phyloP scores from a whole-genome alignment of 2,888 invertebrate genomes.

The Cantharis nigra region DNA sequence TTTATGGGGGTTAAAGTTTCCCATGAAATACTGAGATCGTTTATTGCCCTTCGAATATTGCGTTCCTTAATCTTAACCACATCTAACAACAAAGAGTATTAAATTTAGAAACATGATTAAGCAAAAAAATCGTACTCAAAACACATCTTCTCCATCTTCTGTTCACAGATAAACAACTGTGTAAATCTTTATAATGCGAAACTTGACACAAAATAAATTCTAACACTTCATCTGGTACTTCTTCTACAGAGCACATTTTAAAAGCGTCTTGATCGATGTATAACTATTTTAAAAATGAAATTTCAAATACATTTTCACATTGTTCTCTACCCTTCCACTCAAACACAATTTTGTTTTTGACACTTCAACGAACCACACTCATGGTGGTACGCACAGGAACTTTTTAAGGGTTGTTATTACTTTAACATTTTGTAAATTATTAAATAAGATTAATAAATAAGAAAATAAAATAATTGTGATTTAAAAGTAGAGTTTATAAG shows the following conservation, averaged over 20 bases:
- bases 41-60: slow-evolving; percentile 76
- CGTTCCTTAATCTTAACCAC: slow-evolving; percentile 75
- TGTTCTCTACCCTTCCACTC: background rate
- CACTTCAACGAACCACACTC: background rate
- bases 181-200: slow-evolving; percentile 88
- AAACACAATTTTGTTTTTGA: background rate
- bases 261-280: background rate
- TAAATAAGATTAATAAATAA: too few species aligned
- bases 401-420: background rate
- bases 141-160: slow-evolving; percentile 85
- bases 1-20: slow-evolving; percentile 64
- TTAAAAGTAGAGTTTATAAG: too few species aligned
- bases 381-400: background rate
- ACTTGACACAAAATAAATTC: slow-evolving; percentile 89
- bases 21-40: slow-evolving; percentile 78
- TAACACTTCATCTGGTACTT: slow-evolving; percentile 90
- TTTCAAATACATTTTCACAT: background rate
- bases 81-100: slow-evolving; percentile 60
- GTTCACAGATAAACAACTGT: slow-evolving; percentile 83
- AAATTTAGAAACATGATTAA: slow-evolving; percentile 28
- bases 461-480: too few species aligned
- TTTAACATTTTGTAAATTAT: background rate
- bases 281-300: background rate
- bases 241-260: slow-evolving; percentile 58
- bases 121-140: slow-evolving; percentile 68